Evolutionary conservation across 1,140 invertebrate species (phyloP).

Genomic region (Drosophila neocordata): DNA sequence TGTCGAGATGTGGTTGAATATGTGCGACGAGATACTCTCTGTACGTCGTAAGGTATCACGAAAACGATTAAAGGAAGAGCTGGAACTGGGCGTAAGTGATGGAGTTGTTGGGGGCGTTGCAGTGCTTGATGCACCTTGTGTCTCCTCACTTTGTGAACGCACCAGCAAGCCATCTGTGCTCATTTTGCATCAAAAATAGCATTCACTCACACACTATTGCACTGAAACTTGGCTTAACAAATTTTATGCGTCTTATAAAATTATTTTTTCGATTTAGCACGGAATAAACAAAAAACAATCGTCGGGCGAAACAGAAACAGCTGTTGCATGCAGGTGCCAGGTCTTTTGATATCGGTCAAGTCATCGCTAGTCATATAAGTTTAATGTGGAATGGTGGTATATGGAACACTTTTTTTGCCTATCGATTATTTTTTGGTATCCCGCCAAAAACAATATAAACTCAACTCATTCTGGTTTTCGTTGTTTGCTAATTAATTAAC

Average conservation of each 20-base stretch:
- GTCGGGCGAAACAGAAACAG: slow-evolving; percentile 48
- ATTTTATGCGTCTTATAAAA: slow-evolving; percentile 3
- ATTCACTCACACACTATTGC: slow-evolving; percentile 16
- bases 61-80: slow-evolving; percentile 70
- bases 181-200: slow-evolving; percentile 42
- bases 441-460: slow-evolving; percentile 55
- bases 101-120: slow-evolving; percentile 39
- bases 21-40: slow-evolving; percentile 73
- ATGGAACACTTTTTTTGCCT: neutral
- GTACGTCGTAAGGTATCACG: slow-evolving; percentile 78
- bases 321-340: slow-evolving; percentile 50
- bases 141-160: slow-evolving; percentile 68
- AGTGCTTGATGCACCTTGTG: slow-evolving; percentile 30
- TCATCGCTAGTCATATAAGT: neutral
- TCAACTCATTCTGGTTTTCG: neutral
- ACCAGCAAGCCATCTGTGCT: slow-evolving; percentile 72
- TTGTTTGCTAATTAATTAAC: neutral
- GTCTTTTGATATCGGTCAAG: neutral
- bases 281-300: slow-evolving; percentile 61
- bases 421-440: slow-evolving; percentile 17
- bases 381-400: neutral
- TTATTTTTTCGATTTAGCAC: slow-evolving; percentile 18
- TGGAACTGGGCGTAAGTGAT: slow-evolving; percentile 50
- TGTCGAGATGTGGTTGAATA: slow-evolving; percentile 68
- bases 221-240: neutral